Base-by-base conservation (phyloP, 2,113 vertebrate genomes). In the Phaethornis superciliosus region DNA sequence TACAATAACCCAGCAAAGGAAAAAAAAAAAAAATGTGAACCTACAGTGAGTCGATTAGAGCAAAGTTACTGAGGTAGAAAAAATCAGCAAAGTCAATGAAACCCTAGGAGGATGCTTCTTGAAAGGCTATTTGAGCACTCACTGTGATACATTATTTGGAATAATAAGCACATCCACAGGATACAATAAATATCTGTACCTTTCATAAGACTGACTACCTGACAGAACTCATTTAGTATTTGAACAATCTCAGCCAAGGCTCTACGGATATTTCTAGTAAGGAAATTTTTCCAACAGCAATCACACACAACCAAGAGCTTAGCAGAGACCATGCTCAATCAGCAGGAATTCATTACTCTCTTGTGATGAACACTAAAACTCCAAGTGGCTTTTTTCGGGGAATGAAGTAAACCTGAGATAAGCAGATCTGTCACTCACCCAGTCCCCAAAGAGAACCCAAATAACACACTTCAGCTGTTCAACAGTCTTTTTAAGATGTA, bases 11-110 rank as follows among this genome's bases (percentile, higher is more conserved):
- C 15, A 78, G 58, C 19, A 90, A 58, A 82, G 28, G 55, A 77
- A 85, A 82, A 22, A 40, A 82, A 22, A 40, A 40, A 83, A 78
- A 93, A 76, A 42, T 17, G 13, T 79, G 35, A 87, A 87, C 32
- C 81, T 69, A 58, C 6, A 89, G 5, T 60, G 27, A 65, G 58
- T 35, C 54, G 70, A 76, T 79, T 42, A 80, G 46, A 11, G 46
- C 15, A 51, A 90, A 91, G 42, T 77, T 85, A 93, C 28, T 67
- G 77, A 89, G 59, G 59, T 14, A 85, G 78, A 76, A 94, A 92
- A 92, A 77, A 74, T 0, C 42, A 68, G 40, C 32, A 24, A 78
- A 88, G 81, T 40, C 75, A 83, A 91, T 91, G 85, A 92, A 94
- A 80, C 32, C 47, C 75, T 10, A 58, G 68, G 19, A 64, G 4